Base-by-base conservation (phyloP, 2,113 vertebrate genomes). In the Trogon melanurus region DNA sequence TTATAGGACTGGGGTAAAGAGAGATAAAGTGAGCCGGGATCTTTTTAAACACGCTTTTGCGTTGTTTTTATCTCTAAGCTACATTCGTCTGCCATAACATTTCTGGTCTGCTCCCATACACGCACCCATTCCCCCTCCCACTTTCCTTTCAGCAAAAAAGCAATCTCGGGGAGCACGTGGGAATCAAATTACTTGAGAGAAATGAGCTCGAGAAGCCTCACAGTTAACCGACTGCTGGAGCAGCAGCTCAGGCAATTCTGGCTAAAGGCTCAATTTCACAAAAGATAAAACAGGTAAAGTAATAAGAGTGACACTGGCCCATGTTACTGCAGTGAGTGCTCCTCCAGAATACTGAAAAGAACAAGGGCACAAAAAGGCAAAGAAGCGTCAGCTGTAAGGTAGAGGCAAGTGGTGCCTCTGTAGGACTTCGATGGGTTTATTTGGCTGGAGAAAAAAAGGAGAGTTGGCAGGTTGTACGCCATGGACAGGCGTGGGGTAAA, bases 251-350 rank as follows among this genome's bases (percentile, higher is more conserved):
- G 93, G 97, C 96, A 97, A 97, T 97, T 97, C 95, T 96, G 91
- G 96, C 95, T 96, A 95, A 98, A 96, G 96, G 96, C 97, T 97
- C 97, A 97, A 96, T 98, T 98, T 98, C 97, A 97, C 96, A 97
- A 98, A 97, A 97, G 97, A 98, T 98, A 98, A 98, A 98, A 97
- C 97, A 98, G 95, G 96, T 97, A 92, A 98, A 98, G 97, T 97
- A 97, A 98, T 97, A 95, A 95, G 94, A 98, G 91, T 93, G 97
- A 97, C 96, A 93, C 85, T 91, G 91, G 93, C 93, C 97, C 94
- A 74, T 93, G 84, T 93, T 95, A 93, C 97, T 96, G 97, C 88
- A 97, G 94, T 82, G 95, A 97, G 89, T 10, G 38, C 17, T 34
- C 87, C 81, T 89, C 53, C 45, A 78, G 97, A 97, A 98, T 98